These are phyloP conservation scores for Chloroclystis v-ata DNA, from an alignment of 2,888 invertebrate species.

Conservation along the genomic window DNA sequence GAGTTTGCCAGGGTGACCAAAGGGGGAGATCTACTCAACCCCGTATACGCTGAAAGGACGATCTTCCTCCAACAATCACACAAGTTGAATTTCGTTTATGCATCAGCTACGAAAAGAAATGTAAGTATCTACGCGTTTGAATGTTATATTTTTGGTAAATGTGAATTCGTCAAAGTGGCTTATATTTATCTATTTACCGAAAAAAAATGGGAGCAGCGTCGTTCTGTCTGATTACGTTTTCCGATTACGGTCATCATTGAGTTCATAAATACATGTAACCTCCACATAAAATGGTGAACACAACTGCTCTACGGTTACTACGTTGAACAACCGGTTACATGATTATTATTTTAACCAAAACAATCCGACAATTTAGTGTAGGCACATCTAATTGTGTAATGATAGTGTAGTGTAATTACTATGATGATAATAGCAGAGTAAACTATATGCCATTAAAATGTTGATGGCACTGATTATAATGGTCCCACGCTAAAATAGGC, in stretches of 20 bases:
- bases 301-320: background rate
- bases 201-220: no score
- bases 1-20: background rate
- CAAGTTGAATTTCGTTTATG: conserved; percentile 19
- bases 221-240: no score
- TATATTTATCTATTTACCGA: no score
- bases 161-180: no score
- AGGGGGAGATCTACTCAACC: conserved; percentile 28
- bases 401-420: conserved; percentile 12
- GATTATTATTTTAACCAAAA: conserved; percentile 3
- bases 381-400: conserved; percentile 6
- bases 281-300: background rate
- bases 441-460: conserved; percentile 2
- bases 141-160: no score
- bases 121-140: no score
- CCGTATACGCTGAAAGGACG: conserved; percentile 26
- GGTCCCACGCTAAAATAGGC: conserved; percentile 6
- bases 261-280: background rate
- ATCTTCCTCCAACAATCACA: conserved; percentile 18
- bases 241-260: background rate
- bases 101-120: conserved; percentile 3
- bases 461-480: conserved; percentile 2
- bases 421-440: conserved; percentile 19
- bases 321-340: conserved; percentile 1
- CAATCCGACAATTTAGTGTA: conserved; percentile 6